Conservation (phyloP, 2,888 invertebrate species). For the Tipula lateralis region DNA sequence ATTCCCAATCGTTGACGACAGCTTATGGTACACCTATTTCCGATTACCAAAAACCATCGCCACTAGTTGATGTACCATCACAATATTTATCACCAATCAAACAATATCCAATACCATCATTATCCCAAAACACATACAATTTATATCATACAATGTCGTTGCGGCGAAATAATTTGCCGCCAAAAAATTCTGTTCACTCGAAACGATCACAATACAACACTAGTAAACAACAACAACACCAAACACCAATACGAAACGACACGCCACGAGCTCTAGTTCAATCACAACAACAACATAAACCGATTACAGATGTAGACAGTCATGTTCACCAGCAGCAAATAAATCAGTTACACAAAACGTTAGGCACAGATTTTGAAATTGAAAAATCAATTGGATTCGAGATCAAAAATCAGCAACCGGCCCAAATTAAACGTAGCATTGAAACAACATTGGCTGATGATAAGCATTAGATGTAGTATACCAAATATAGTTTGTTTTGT, state of each 20-base stretch:
- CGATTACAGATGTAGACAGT: neutral
- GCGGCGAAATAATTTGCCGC: conserved; percentile 15
- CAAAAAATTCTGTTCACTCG: neutral
- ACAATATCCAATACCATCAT: neutral
- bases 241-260: neutral
- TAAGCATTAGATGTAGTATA: neutral
- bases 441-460: neutral
- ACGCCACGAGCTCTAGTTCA: neutral
- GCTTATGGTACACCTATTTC: conserved; percentile 41
- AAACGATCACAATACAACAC: neutral
- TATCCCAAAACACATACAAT: neutral
- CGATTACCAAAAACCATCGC: conserved; percentile 28
- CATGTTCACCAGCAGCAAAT: conserved; percentile 20
- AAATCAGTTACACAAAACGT: neutral
- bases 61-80: conserved; percentile 30
- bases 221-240: neutral
- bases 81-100: neutral
- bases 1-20: conserved; percentile 46
- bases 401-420: conserved; percentile 29
- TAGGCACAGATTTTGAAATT: conserved; percentile 31
- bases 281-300: neutral
- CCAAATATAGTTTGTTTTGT: neutral
- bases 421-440: neutral
- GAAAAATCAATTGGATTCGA: conserved; percentile 33
- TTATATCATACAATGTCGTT: neutral